phyloP scores from a whole-genome alignment of 2,797 vertebrate genomes.

The Anas capensis region DNA sequence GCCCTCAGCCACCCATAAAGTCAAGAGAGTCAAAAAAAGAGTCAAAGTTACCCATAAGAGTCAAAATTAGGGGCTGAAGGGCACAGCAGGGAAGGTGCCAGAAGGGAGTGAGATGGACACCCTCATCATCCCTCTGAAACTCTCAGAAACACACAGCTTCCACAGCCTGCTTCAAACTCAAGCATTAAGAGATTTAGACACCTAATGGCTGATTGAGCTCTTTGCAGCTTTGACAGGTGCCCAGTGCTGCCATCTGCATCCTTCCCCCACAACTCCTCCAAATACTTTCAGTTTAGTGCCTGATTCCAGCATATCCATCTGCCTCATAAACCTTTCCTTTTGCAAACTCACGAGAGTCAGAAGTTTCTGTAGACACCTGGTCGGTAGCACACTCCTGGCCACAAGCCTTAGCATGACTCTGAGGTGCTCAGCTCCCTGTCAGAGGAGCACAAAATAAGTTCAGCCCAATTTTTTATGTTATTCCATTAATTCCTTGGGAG shows the following conservation, averaged over 20 bases:
- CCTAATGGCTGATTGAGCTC: neutral
- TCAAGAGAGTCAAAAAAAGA: neutral
- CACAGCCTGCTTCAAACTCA: neutral
- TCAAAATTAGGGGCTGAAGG: neutral
- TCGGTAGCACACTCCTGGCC: neutral
- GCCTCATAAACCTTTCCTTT: neutral
- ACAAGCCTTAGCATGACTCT: neutral
- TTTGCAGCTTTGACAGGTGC: neutral
- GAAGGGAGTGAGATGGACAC: neutral
- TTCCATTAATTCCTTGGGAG: slow-evolving; percentile 16
- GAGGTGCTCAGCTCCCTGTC: neutral
- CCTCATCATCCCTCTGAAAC: neutral
- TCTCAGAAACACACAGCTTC: neutral
- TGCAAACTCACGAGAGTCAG: neutral
- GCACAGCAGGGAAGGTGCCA: fast-evolving
- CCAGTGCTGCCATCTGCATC: neutral
- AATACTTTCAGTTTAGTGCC: neutral
- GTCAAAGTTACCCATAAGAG: neutral
- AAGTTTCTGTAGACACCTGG: neutral
- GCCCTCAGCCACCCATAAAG: neutral
- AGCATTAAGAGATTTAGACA: neutral
- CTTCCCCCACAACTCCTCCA: neutral
- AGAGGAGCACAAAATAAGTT: neutral
- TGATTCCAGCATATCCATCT: neutral
- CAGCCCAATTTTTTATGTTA: neutral